A percentile compares a stretch with the other conserved stretches of the same genome.
phyloP scores from a whole-genome alignment of 2,113 vertebrate species.

The Trichechus manatus region DNA sequence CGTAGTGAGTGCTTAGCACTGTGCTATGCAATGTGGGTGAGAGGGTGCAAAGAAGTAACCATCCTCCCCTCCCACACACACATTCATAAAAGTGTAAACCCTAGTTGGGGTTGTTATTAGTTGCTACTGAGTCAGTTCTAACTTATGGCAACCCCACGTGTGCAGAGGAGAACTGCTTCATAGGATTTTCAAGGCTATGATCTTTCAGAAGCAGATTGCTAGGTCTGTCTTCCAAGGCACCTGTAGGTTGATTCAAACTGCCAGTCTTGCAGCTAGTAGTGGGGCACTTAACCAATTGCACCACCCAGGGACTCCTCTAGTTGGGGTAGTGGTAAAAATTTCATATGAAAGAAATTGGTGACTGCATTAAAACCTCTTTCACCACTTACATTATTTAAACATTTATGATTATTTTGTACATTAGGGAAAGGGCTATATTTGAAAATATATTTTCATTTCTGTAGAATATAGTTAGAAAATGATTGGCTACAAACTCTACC shows the following conservation, averaged over 20 bases:
- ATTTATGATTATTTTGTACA: not conserved
- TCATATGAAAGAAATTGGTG: not conserved
- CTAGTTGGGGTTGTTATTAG: not conserved
- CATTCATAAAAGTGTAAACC: not conserved
- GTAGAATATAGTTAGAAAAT: not conserved
- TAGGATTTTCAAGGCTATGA: too few species aligned
- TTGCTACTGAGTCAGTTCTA: too few species aligned
- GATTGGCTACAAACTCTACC: not conserved
- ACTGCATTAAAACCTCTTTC: not conserved
- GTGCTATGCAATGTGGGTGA: not conserved
- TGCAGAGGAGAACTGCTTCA: not conserved
- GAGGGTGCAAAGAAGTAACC: not conserved
- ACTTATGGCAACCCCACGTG: too few species aligned
- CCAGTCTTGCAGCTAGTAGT: too few species aligned
- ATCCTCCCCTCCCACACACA: not conserved
- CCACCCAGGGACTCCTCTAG: not conserved
- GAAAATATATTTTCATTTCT: not conserved
- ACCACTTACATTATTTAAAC: not conserved
- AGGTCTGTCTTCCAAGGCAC: too few species aligned
- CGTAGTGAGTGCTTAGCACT: not conserved
- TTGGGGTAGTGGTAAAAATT: not conserved
- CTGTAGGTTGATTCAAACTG: too few species aligned
- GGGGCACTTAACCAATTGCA: too few species aligned
- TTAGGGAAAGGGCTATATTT: not conserved
- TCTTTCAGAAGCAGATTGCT: too few species aligned